Conservation (phyloP, 2,113 vertebrate genomes). For the Opisthocomus hoazin region DNA sequence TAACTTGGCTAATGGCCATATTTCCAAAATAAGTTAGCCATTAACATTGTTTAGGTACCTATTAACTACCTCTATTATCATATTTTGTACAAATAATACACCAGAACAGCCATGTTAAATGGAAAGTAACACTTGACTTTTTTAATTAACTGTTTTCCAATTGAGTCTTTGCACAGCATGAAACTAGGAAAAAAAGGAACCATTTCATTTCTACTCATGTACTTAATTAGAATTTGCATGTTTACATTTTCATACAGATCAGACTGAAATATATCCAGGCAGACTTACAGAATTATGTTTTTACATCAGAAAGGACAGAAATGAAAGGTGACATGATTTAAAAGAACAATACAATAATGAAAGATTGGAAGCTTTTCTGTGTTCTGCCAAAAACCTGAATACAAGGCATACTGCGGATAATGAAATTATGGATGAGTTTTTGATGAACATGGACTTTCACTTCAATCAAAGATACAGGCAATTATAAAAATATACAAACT, state of each 20-base stretch:
- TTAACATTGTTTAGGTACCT: slow-evolving; percentile 19
- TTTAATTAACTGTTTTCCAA: neutral
- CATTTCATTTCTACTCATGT: neutral
- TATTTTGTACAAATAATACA: slow-evolving; percentile 10
- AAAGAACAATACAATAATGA: neutral
- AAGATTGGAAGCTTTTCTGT: neutral
- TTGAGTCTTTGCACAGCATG: neutral
- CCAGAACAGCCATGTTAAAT: neutral
- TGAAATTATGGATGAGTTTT: neutral
- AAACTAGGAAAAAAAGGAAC: neutral
- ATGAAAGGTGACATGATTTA: neutral
- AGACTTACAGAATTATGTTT: neutral
- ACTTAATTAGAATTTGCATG: neutral
- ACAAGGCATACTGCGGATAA: neutral
- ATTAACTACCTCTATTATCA: slow-evolving; percentile 17
- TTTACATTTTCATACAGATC: neutral
- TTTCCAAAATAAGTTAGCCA: slow-evolving; percentile 46
- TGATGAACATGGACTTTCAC: neutral
- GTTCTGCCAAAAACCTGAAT: neutral
- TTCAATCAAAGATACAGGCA: neutral
- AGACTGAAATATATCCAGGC: neutral
- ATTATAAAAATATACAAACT: neutral
- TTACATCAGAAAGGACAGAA: neutral
- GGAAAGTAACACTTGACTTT: neutral
- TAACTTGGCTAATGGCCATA: neutral